Evolutionary conservation across 2,888 invertebrate genomes (phyloP).

Genomic region (Strigamia transsilvanica): DNA sequence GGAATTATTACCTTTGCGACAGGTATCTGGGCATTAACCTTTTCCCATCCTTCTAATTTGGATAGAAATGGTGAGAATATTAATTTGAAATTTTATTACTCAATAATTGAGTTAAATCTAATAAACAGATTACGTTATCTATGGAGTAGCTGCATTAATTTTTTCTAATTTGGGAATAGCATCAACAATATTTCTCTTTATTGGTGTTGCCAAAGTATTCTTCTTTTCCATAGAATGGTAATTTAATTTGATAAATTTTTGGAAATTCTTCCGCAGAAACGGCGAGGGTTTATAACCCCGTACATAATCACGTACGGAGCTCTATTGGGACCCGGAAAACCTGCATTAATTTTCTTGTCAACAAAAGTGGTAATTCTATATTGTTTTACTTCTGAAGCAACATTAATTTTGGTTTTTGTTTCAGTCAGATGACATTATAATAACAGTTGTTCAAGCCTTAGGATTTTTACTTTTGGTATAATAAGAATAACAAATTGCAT

Average conservation of each 20-base stretch:
- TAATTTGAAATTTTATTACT: background rate
- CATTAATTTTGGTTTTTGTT: background rate
- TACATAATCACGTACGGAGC: background rate
- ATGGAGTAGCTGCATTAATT: background rate
- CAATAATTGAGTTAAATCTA: background rate
- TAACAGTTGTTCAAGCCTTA: background rate
- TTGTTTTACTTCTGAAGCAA: background rate
- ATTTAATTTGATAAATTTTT: background rate
- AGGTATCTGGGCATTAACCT: background rate
- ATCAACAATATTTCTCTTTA: background rate
- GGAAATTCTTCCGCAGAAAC: background rate
- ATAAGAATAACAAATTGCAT: background rate
- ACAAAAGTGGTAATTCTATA: background rate
- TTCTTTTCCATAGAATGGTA: background rate
- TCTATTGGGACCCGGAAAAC: background rate
- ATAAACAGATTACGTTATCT: background rate
- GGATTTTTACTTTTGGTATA: background rate
- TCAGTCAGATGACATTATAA: background rate
- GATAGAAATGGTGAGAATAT: background rate
- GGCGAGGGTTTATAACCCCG: background rate
- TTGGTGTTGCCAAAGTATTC: background rate
- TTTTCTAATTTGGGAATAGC: background rate
- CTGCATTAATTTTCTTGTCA: background rate
- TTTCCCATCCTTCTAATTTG: background rate
- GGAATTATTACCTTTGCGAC: background rate